Conservation (phyloP, 1,140 invertebrate species). For the Drosophila sp. region DNA sequence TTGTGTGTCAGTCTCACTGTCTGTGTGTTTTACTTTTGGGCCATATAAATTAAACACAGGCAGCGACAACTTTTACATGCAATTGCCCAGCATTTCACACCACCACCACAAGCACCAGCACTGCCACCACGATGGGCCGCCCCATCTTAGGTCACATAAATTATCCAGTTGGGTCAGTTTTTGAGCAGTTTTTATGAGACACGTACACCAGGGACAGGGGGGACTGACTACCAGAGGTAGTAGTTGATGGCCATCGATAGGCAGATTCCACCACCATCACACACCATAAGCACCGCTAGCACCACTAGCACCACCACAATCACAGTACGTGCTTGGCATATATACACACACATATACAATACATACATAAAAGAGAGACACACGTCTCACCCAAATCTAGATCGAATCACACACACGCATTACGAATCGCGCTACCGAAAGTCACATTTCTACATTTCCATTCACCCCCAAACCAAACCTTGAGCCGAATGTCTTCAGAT, state of each 20-base stretch:
- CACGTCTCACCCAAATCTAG: conserved; percentile 31
- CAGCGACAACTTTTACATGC: conserved; percentile 75
- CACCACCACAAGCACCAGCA: background rate
- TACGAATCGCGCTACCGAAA: conserved; percentile 24
- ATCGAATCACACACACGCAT: conserved; percentile 38
- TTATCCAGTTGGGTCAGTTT: conserved; percentile 74
- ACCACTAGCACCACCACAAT: conserved; percentile 17
- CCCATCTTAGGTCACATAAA: conserved; percentile 62
- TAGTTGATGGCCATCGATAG: conserved; percentile 35
- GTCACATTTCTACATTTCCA: conserved; percentile 20
- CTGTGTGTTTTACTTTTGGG: conserved; percentile 47
- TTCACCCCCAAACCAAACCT: background rate
- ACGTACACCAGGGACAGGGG: conserved; percentile 27
- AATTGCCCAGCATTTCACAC: conserved; percentile 72
- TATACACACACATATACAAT: too few relatives aligned
- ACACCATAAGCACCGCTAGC: conserved; percentile 20
- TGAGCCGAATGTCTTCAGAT: conserved; percentile 31
- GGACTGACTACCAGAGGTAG: conserved; percentile 10
- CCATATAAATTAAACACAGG: conserved; percentile 76
- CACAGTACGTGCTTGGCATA: conserved; percentile 63
- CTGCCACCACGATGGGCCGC: conserved; percentile 2
- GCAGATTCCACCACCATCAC: conserved; percentile 63
- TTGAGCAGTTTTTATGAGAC: conserved; percentile 62
- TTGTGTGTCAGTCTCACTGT: conserved; percentile 27
- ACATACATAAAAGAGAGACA: background rate